Conservation (phyloP, 2,113 vertebrate species). For the Anguilla japonica region DNA sequence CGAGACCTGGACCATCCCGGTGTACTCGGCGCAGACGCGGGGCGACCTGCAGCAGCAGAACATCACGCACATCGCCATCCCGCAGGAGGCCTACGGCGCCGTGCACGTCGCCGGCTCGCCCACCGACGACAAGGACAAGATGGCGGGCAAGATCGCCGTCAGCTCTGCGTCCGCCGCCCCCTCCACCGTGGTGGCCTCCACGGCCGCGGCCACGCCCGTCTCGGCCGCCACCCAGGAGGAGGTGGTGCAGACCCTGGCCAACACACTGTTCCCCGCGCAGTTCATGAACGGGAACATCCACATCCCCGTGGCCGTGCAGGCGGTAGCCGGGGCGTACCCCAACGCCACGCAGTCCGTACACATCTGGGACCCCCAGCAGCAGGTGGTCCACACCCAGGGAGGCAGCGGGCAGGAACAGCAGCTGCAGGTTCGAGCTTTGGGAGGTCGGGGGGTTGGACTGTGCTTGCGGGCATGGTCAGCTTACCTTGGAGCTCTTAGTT, state of each 20-base stretch:
- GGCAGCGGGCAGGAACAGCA: constrained; percentile 80
- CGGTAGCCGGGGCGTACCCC: constrained; percentile 91
- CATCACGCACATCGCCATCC: constrained; percentile 95
- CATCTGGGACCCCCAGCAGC: constrained; percentile 95
- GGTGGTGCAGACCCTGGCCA: constrained; percentile 91
- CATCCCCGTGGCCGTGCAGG: constrained; percentile 98
- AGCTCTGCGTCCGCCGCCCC: constrained; percentile 33
- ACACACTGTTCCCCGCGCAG: constrained; percentile 93
- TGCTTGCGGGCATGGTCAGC: not conserved
- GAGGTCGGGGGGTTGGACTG: constrained; percentile 26
- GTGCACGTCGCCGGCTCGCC: constrained; percentile 86
- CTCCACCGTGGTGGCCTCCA: constrained; percentile 46
- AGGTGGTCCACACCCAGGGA: constrained; percentile 77
- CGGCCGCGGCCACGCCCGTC: constrained; percentile 51
- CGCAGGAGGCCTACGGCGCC: constrained; percentile 93
- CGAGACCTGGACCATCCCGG: constrained; percentile 99
- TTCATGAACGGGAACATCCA: constrained; percentile 99
- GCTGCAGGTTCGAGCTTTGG: constrained; percentile 76
- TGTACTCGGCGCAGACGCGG: constrained; percentile 86
- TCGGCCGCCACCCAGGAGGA: constrained; percentile 88
- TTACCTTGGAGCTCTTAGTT: not conserved
- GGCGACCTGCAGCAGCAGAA: constrained; percentile 92
- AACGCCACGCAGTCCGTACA: constrained; percentile 91
- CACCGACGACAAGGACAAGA: constrained; percentile 88
- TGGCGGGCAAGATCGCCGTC: constrained; percentile 63